phyloP scores from a whole-genome alignment of 2,797 vertebrate species.

The Lophius americanus region DNA sequence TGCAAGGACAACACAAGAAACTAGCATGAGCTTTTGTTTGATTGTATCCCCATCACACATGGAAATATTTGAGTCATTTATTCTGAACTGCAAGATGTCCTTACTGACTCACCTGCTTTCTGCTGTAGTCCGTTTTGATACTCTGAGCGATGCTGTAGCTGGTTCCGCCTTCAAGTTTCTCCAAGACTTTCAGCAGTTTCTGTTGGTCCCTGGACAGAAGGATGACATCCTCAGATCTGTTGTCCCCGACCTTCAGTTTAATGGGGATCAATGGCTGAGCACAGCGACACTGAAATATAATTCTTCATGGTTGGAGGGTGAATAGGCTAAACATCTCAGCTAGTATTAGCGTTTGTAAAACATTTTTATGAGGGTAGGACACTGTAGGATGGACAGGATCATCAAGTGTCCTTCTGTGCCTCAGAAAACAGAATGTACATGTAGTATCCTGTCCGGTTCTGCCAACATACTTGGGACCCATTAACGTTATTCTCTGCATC shows the following conservation, averaged over 20 bases:
- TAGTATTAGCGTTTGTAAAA: constrained; percentile 9
- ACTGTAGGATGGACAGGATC: neutral
- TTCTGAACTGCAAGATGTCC: constrained; percentile 14
- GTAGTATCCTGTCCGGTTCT: neutral
- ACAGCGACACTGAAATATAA: constrained; percentile 18
- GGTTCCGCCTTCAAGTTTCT: constrained; percentile 76
- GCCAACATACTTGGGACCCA: constrained; percentile 85
- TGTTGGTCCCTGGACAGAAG: constrained; percentile 88
- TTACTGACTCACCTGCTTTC: constrained; percentile 67
- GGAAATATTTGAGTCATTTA: constrained; percentile 21
- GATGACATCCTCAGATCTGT: constrained; percentile 34
- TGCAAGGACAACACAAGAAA: constrained; percentile 51
- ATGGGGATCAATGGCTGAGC: constrained; percentile 11
- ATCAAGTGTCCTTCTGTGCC: neutral
- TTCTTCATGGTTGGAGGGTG: constrained; percentile 24
- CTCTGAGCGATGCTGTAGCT: constrained; percentile 43
- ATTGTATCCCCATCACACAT: neutral
- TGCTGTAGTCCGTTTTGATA: constrained; percentile 50
- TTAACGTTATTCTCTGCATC: constrained; percentile 82
- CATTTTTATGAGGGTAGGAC: neutral
- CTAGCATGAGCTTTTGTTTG: neutral
- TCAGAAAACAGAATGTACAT: neutral
- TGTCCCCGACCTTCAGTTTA: constrained; percentile 29
- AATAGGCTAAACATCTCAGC: constrained; percentile 1
- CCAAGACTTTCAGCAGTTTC: constrained; percentile 83